Evolutionary conservation across 2,113 vertebrate genomes (phyloP), one percentile per base, ranked within the genome.

Genomic region (Callipepla californica): DNA sequence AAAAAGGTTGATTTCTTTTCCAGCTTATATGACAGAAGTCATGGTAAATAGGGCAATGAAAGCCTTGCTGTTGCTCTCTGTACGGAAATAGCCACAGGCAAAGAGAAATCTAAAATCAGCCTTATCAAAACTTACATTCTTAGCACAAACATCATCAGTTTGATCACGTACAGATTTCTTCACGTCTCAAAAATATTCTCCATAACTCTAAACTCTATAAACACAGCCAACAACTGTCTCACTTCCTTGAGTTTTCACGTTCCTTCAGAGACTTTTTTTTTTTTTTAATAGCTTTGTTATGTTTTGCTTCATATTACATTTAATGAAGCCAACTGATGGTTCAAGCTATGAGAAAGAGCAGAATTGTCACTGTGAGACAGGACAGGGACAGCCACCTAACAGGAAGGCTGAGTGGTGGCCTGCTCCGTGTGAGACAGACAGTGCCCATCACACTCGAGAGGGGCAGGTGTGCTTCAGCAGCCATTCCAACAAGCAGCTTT

Each of bases 321-420:
- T 36, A 25, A 36, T 76, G 40, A 80, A 83, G 57, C 63, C 63
- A 70, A 66, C 11, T 63, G 14, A 34, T 89, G 57, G 80, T 72
- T 81, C 80, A 75, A 89, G 72, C 81, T 32, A 47, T 59, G 47
- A 18, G 34, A 51, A 50, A 75, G 21, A 77, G 28, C 14, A 67
- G 89, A 94, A 86, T 57, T 38, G 38, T 89, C 45, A 75, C 40
- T 9, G 42, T 76, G 28, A 26, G 48, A 87, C 44, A 69, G 69
- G 38, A 70, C 8, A 1, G 67, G 47, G 66, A 58, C 55, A 67
- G 16, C 23, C 7, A n/a, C 34, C 82, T 90, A 80, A 70, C 19
- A 90, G 50, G 88, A 88, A 70, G 59, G 20, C 15, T 5, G 63
- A 80, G 65, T 23, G 25, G 32, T 65, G 25, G 87, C 65, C 42